These are phyloP conservation scores for Frieseomelitta varia DNA, from an alignment of 1,140 invertebrate genomes.

Conservation along the genomic window DNA sequence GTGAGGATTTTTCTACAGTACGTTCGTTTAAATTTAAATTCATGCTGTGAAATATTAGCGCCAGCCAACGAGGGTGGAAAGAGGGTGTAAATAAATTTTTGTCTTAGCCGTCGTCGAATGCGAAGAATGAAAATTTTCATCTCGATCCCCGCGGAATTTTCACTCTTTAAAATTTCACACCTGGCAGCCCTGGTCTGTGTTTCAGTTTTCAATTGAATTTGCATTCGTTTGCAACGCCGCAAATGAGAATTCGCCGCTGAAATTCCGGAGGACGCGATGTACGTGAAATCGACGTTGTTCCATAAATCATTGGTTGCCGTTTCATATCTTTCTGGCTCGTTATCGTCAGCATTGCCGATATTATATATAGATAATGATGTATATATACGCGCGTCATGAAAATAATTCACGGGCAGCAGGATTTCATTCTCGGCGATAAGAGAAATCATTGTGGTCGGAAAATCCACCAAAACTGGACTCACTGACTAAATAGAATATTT, in stretches of 20 bases:
- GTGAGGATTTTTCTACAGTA: not conserved
- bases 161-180: no score
- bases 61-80: no score
- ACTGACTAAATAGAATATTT: no score
- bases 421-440: not conserved
- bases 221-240: no score
- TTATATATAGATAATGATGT: not conserved
- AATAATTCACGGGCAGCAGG: not conserved
- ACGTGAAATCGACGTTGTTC: not conserved
- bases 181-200: no score
- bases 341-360: not conserved
- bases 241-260: no score
- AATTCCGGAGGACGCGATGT: not conserved
- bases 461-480: no score
- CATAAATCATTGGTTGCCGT: constrained; percentile 19
- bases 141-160: not conserved
- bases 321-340: not conserved
- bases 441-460: no score
- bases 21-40: not conserved
- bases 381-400: no score
- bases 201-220: no score
- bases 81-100: not conserved
- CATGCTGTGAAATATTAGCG: not conserved
- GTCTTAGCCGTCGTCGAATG: not conserved
- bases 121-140: not conserved